Conservation (phyloP, 2,888 invertebrate species). For the Torymus aiolomorphi region DNA sequence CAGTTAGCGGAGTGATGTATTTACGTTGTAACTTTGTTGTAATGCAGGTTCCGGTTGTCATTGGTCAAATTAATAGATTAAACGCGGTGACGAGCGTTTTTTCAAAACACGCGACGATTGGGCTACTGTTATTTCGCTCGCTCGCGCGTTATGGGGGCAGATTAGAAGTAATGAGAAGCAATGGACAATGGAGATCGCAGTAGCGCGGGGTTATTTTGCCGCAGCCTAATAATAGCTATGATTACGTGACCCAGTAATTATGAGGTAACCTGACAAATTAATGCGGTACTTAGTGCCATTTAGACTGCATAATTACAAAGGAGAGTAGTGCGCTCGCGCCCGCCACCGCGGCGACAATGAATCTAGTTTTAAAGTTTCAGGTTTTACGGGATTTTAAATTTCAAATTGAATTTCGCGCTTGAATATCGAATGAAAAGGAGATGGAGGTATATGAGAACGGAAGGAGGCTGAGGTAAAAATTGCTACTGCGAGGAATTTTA, state of each 20-base stretch:
- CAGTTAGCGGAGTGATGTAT: too few species aligned
- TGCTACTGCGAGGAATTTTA: too few species aligned
- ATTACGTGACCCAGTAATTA: slow-evolving; percentile 50
- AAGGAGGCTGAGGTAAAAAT: too few species aligned
- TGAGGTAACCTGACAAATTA: slow-evolving; percentile 31
- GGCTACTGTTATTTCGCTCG: slow-evolving; percentile 43
- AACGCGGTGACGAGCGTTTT: not conserved
- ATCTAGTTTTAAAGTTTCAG: too few species aligned
- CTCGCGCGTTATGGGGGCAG: slow-evolving; percentile 10
- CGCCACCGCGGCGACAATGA: too few species aligned
- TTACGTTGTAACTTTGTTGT: too few species aligned
- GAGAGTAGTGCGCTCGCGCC: not conserved
- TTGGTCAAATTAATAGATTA: too few species aligned
- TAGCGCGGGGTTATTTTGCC: slow-evolving; percentile 18
- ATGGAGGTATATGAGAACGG: too few species aligned
- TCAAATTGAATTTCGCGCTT: too few species aligned
- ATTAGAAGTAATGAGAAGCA: slow-evolving; percentile 44
- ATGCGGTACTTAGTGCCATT: slow-evolving; percentile 22
- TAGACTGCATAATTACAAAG: not conserved
- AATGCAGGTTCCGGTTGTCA: too few species aligned
- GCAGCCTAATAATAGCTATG: slow-evolving; percentile 20
- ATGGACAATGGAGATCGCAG: slow-evolving; percentile 19
- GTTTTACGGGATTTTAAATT: too few species aligned
- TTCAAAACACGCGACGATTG: slow-evolving; percentile 9
- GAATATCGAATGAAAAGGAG: too few species aligned